Conservation (phyloP, 2,113 vertebrate species). For the Chiloscyllium plagiosum region DNA sequence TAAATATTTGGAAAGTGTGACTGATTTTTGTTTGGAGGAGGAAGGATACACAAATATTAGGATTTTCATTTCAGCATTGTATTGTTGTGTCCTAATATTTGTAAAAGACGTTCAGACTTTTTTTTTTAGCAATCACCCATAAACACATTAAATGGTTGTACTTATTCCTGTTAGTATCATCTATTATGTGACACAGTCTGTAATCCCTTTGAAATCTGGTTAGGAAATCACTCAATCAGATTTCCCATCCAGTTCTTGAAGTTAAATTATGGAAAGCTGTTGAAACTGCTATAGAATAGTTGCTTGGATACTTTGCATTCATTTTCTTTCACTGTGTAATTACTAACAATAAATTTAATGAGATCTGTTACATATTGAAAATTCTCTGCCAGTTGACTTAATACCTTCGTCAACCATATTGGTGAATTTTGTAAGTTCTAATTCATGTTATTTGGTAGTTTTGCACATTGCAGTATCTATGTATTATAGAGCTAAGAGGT, state of each 20-base stretch:
- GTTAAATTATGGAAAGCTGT: neutral
- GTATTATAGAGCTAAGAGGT: neutral
- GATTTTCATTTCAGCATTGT: neutral
- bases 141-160: neutral
- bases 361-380: conserved; percentile 8
- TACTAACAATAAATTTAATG: neutral
- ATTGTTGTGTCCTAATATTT: neutral
- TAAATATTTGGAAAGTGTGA: neutral
- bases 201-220: neutral
- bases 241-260: neutral
- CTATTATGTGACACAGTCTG: neutral
- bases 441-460: neutral
- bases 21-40: neutral
- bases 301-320: neutral
- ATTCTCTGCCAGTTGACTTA: neutral
- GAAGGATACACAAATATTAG: neutral
- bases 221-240: neutral
- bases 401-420: neutral
- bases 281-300: neutral
- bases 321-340: neutral
- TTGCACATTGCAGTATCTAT: neutral
- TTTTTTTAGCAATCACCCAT: neutral
- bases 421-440: neutral
- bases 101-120: neutral
- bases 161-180: neutral